Percentiles rank a stretch among this genome's conserved stretches.
These are phyloP conservation scores for Haliaeetus leucogaster DNA, from an alignment of 2,113 vertebrate genomes.

Conservation along the genomic window DNA sequence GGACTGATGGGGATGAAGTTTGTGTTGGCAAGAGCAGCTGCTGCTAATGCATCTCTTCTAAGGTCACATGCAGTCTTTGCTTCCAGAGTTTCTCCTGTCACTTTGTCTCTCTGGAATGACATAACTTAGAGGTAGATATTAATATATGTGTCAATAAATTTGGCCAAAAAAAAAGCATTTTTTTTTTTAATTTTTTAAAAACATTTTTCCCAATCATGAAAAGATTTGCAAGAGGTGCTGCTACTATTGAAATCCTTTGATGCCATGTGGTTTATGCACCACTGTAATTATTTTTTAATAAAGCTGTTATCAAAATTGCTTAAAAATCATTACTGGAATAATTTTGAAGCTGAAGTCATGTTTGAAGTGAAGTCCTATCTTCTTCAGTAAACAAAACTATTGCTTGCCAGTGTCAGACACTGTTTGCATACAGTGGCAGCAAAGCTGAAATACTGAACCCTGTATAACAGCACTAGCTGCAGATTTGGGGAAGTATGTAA, in stretches of 20 bases:
- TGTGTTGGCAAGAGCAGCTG: background rate
- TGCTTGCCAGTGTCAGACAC: background rate
- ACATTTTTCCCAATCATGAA: background rate
- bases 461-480: background rate
- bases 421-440: background rate
- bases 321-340: background rate
- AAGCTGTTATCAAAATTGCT: background rate
- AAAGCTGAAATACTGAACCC: background rate
- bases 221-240: background rate
- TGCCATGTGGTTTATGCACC: background rate
- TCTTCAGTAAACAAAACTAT: background rate
- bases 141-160: background rate
- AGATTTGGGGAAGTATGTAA: background rate
- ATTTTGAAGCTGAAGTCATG: background rate
- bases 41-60: background rate
- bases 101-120: background rate
- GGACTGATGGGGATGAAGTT: too few species aligned
- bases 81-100: background rate
- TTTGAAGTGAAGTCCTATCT: background rate
- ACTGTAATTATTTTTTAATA: background rate
- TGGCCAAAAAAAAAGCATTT: background rate
- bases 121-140: background rate
- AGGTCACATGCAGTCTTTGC: background rate
- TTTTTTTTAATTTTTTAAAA: background rate
- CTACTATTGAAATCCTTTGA: background rate